Conservation (phyloP, 2,113 vertebrate genomes). For the Leptobrachium ailaonicum region DNA sequence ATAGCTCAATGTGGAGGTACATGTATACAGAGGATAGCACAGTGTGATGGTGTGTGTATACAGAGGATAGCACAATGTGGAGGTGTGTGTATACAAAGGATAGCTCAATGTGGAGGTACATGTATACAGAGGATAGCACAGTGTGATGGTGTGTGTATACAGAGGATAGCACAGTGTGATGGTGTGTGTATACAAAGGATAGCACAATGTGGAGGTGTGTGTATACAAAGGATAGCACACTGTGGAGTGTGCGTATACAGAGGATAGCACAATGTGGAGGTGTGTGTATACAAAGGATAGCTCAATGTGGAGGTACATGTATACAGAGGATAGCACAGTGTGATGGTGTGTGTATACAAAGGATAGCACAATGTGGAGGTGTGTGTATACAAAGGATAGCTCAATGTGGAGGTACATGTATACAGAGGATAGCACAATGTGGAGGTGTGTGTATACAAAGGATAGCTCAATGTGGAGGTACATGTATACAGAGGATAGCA, state of each 20-base stretch:
- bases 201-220: neutral
- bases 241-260: neutral
- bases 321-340: constrained; percentile 1
- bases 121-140: neutral
- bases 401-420: no score
- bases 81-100: no score
- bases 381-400: no score
- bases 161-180: no score
- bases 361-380: neutral
- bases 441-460: neutral
- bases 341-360: constrained; percentile 2
- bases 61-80: neutral
- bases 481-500: neutral
- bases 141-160: neutral
- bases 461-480: neutral
- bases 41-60: neutral
- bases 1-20: neutral
- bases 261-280: neutral
- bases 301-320: neutral
- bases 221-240: neutral
- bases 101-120: no score
- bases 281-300: constrained; percentile 1
- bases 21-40: neutral
- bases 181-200: neutral
- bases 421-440: neutral